phyloP scores from a whole-genome alignment of 2,888 invertebrate genomes.

The Liodrosophila aerea region DNA sequence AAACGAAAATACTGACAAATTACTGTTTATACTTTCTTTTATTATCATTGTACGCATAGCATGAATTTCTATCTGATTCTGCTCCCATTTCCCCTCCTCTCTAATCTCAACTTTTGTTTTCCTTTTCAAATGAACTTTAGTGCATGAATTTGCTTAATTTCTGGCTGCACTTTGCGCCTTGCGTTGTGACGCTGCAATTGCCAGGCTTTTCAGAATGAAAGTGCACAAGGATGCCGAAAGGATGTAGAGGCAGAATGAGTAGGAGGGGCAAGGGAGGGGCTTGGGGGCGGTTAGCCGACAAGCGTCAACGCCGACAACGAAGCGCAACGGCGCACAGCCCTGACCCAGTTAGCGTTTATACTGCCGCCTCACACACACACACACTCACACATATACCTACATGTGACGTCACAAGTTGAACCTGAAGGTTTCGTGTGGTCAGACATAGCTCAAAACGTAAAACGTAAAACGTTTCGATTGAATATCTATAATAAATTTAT shows the following conservation, averaged over 20 bases:
- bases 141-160: too few relatives aligned
- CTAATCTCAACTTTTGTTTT: too few relatives aligned
- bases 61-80: too few relatives aligned
- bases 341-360: slow-evolving; percentile 66
- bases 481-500: not conserved
- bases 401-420: slow-evolving; percentile 46
- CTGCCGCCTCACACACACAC: slow-evolving; percentile 20
- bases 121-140: too few relatives aligned
- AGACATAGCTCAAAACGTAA: slow-evolving; percentile 6
- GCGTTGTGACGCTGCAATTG: slow-evolving; percentile 27
- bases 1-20: too few relatives aligned
- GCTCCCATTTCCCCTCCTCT: too few relatives aligned
- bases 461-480: not conserved
- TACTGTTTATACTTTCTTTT: too few relatives aligned
- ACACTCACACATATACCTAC: slow-evolving; percentile 5
- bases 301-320: slow-evolving; percentile 55
- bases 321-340: slow-evolving; percentile 50
- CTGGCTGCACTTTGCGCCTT: too few relatives aligned
- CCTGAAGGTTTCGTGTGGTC: slow-evolving; percentile 41
- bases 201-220: slow-evolving; percentile 18
- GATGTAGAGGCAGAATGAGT: not conserved
- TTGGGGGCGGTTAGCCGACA: slow-evolving; percentile 23
- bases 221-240: slow-evolving; percentile 1
- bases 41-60: too few relatives aligned
- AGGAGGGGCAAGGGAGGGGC: not conserved